These are phyloP conservation scores for Pterobdella sp. DNA, from an alignment of 2,888 invertebrate genomes.

Conservation along the genomic window DNA sequence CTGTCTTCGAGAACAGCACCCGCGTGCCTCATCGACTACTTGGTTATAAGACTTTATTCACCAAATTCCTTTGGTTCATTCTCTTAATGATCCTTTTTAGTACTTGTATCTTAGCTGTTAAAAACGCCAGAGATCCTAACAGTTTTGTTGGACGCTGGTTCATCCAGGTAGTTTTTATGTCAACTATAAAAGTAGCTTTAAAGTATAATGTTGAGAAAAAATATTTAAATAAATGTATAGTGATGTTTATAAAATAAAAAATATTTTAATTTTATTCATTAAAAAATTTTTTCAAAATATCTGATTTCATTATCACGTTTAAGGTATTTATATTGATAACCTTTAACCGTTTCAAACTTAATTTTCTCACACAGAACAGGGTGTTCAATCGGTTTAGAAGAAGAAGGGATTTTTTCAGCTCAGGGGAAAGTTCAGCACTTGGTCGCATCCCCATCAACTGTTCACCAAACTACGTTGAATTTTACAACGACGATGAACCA, in stretches of 20 bases:
- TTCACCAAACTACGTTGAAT: background rate
- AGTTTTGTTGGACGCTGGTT: conserved; percentile 19
- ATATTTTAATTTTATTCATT: background rate
- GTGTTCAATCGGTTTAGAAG: background rate
- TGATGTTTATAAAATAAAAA: too few relatives aligned
- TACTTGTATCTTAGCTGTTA: background rate
- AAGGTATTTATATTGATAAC: background rate
- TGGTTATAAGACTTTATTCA: background rate
- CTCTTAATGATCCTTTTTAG: background rate
- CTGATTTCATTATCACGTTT: background rate
- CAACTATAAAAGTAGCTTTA: too few relatives aligned
- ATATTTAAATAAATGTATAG: too few relatives aligned
- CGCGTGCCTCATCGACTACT: too few relatives aligned
- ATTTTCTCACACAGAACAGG: background rate
- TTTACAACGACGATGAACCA: background rate
- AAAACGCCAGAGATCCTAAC: conserved; percentile 17
- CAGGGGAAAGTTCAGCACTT: background rate
- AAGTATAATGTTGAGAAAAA: too few relatives aligned
- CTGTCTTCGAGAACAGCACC: background rate
- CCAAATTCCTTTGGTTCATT: background rate
- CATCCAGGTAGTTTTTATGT: conserved; percentile 20
- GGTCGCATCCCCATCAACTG: background rate
- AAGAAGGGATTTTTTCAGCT: background rate
- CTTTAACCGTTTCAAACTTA: background rate
- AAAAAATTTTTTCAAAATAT: background rate